Base-by-base conservation (phyloP, 2,888 invertebrate genomes). In the Agrotis segetum region DNA sequence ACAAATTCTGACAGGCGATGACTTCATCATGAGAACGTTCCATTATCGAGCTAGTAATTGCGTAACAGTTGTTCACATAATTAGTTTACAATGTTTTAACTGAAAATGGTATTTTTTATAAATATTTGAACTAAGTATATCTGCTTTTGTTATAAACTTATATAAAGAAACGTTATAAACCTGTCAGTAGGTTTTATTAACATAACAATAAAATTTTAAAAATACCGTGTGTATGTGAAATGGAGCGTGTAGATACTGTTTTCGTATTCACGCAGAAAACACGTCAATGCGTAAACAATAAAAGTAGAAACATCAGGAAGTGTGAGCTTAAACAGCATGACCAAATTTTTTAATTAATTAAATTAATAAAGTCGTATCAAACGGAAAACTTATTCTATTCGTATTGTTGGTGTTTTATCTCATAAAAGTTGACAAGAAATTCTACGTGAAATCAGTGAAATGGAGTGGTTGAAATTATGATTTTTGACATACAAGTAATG, bases 1-100 rank as follows among this genome's bases (percentile, higher is more conserved):
- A 61, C 79, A 67, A 78, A 56, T 64, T 62, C 34, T 77, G 82
- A 65, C 69, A 72, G 44, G n/a, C 46, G 82, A 81, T 84, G 83
- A 78, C 83, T 66, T 84, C 84, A 84, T 84, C 65, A 13, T 9
- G 19, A 50, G 2, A 24, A 52, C 71, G 66, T 66, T 79, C 59
- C 79, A 44, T 58, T 77, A 19, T 47, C 77, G n/a, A n/a, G n/a
- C 34, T 50, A 79, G 6, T 16, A 44, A 0, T 16, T 50, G 3
- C 17, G 0, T 44, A 29, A 24, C 17, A 4, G 9, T 5, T 6
- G 0, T 47, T 67, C 0, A 24, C 24, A 1, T 14, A 21, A 34
- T 34, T 71, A 19, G n/a, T 49, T 21, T 0, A 2, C 0, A 9
- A 6, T 44, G 13, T 44, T 21, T 40, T 44, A 19, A 17, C 3